phyloP scores from a whole-genome alignment of 2,113 vertebrate genomes.

The Felis chaus region DNA sequence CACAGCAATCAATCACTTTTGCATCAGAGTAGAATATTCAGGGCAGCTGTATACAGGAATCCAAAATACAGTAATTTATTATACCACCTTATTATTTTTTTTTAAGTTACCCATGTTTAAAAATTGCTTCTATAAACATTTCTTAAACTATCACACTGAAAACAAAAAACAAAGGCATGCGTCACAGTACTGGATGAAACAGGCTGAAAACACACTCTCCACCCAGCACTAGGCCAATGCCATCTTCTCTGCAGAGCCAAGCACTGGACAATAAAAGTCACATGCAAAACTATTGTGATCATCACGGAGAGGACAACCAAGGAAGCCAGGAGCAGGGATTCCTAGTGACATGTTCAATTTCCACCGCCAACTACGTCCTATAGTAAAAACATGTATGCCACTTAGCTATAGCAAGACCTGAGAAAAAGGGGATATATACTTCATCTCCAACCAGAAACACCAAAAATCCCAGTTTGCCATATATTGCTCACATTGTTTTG shows the following conservation, averaged over 20 bases:
- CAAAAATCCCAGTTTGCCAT: background rate
- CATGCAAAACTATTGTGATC: constrained; percentile 30
- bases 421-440: background rate
- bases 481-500: background rate
- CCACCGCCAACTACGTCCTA: background rate
- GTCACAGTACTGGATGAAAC: background rate
- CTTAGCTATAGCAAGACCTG: background rate
- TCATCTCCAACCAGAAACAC: background rate
- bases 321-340: background rate
- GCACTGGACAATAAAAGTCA: background rate
- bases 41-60: constrained; percentile 50
- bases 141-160: constrained; percentile 64
- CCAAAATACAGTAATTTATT: constrained; percentile 31
- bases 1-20: constrained; percentile 50
- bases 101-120: background rate
- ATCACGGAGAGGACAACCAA: constrained; percentile 6
- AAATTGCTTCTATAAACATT: constrained; percentile 39
- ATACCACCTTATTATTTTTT: background rate
- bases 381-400: background rate
- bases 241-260: background rate
- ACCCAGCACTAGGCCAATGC: background rate
- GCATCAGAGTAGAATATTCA: constrained; percentile 38
- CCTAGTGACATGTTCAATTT: background rate
- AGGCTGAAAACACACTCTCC: background rate
- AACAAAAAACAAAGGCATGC: constrained; percentile 48